Conservation (phyloP, 2,888 invertebrate species). For the Tetrapedia diversipes region DNA sequence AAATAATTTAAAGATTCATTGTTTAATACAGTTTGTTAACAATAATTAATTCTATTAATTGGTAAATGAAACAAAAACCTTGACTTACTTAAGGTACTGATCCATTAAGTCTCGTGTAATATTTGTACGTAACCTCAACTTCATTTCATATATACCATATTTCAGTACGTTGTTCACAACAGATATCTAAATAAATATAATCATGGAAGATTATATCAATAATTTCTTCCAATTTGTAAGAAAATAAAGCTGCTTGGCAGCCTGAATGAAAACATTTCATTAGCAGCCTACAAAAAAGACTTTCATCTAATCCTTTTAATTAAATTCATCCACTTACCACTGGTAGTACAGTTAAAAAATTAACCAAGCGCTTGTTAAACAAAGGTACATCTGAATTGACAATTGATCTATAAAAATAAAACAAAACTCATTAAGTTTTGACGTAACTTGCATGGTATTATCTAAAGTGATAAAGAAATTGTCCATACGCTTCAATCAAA, state of each 20-base stretch:
- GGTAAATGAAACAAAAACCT: not conserved
- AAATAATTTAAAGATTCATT: too few species aligned
- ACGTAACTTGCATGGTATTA: not conserved
- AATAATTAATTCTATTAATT: not conserved
- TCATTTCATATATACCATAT: constrained; percentile 97
- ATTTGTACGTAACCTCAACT: constrained; percentile 94
- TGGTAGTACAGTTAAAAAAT: constrained; percentile 94
- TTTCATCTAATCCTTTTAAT: not conserved
- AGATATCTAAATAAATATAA: constrained; percentile 89
- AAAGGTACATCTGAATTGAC: constrained; percentile 92
- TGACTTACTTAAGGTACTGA: constrained; percentile 93
- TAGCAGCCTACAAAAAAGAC: constrained; percentile 22
- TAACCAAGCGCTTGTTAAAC: constrained; percentile 90
- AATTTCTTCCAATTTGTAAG: constrained; percentile 31
- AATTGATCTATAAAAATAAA: constrained; percentile 89
- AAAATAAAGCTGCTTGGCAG: constrained; percentile 40
- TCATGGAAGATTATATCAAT: constrained; percentile 41
- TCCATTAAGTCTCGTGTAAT: constrained; percentile 94
- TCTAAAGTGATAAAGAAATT: not conserved
- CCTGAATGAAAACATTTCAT: constrained; percentile 38
- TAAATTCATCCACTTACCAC: constrained; percentile 85
- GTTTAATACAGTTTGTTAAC: too few species aligned
- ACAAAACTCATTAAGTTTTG: not conserved
- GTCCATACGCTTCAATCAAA: constrained; percentile 91
- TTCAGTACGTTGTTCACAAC: constrained; percentile 96